Base-by-base conservation (phyloP, 2,113 vertebrate genomes). In the Sterna hirundo region DNA sequence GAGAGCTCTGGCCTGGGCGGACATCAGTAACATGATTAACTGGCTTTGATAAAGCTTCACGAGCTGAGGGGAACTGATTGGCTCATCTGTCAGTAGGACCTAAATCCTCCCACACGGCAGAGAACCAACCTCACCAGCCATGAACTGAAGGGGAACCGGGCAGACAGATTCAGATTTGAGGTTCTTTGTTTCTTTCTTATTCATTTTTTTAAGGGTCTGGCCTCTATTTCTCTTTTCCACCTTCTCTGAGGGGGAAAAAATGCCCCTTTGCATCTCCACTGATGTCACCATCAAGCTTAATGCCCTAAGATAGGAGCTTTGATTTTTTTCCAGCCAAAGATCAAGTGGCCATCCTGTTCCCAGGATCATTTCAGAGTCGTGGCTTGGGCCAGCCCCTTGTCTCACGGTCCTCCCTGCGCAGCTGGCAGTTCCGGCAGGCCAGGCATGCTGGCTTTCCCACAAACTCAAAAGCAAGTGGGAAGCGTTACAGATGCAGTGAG, bases 1-100 rank as follows among this genome's bases (percentile, higher is more conserved):
- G 74, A 92, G 46, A 92, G 51, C 62, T 70, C 46, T 91, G 90
- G 87, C 70, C 71, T n/a, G 61, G 68, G 68, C 1, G 0, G 51
- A 82, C 58, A 5, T 88, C 70, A 77, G 58, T 96, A 92, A 91
- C 77, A 58, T 85, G 77, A 96, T 94, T 93, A 96, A 90, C 32
- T 92, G 68, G 81, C 86, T 96, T 96, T 97, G 95, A 89, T 93
- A 91, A 88, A 87, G 81, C 81, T 87, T 93, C 51, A 75, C 34
- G 85, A 72, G 88, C 74, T 93, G 86, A 77, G 64, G 86, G 81
- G 40, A 83, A 57, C 88, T 78, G 92, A 79, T 91, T 94, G 91
- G 81, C 88, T 96, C 44, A 58, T 95, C 90, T 90, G 81, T 94
- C 92, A 95, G 74, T 38, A 62, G 91, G 34, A 81, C 38, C 64